phyloP scores from a whole-genome alignment of 2,888 invertebrate genomes.

The Laspeyria flexula region DNA sequence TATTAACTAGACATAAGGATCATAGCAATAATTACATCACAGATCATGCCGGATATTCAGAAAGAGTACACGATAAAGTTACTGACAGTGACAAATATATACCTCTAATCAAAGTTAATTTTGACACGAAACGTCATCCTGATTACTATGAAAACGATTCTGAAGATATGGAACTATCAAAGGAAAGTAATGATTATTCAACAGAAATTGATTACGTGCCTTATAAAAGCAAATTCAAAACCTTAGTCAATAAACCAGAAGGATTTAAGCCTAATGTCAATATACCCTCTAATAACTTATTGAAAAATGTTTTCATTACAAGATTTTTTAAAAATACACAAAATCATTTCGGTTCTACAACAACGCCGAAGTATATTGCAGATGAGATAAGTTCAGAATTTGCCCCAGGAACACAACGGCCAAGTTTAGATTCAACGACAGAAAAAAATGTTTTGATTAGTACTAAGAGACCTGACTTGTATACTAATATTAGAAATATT shows the following conservation, averaged over 20 bases:
- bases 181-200: slow-evolving; percentile 72
- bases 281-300: slow-evolving; percentile 58
- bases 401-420: slow-evolving; percentile 52
- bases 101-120: not conserved
- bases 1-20: slow-evolving; percentile 3
- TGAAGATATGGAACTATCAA: slow-evolving; percentile 51
- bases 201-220: slow-evolving; percentile 63
- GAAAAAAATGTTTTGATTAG: slow-evolving; percentile 64
- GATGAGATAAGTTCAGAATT: slow-evolving; percentile 1
- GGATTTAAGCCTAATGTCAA: slow-evolving; percentile 43
- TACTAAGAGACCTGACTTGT: slow-evolving; percentile 55
- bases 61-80: slow-evolving; percentile 11
- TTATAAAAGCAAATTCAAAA: slow-evolving; percentile 61
- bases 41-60: slow-evolving; percentile 30
- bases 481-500: slow-evolving; percentile 59
- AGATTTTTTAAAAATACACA: slow-evolving; percentile 12
- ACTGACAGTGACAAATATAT: not conserved
- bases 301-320: slow-evolving; percentile 62
- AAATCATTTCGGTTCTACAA: not conserved
- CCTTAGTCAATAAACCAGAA: slow-evolving; percentile 37
- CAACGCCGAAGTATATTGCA: not conserved
- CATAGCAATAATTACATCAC: slow-evolving; percentile 20
- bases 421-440: slow-evolving; percentile 54
- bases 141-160: slow-evolving; percentile 57
- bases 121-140: slow-evolving; percentile 24